Conservation (phyloP, 2,113 vertebrate genomes). For the Blennius ocellaris region DNA sequence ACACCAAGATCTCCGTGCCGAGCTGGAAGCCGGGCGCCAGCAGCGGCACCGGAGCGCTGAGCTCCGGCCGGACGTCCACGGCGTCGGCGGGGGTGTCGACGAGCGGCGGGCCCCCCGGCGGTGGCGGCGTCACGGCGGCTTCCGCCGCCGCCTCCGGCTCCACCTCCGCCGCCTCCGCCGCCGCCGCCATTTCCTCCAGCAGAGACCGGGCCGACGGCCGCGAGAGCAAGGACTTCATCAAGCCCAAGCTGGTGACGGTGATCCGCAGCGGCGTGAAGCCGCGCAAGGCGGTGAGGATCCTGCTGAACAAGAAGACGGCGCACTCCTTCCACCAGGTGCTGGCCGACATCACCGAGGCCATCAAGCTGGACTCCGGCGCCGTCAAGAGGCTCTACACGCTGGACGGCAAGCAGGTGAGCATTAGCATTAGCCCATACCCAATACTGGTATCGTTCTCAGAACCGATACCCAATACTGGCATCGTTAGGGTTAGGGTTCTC, state of each 20-base stretch:
- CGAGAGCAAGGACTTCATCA: slow-evolving; percentile 78
- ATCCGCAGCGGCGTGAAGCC: slow-evolving; percentile 79
- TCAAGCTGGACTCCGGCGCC: slow-evolving; percentile 76
- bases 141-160: no score
- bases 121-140: no score
- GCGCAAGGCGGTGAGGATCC: slow-evolving; percentile 74
- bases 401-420: slow-evolving; percentile 78
- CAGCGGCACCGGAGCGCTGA: background rate
- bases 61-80: slow-evolving; percentile 3
- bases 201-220: slow-evolving; percentile 48
- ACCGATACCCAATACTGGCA: no score
- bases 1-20: slow-evolving; percentile 72
- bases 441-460: no score
- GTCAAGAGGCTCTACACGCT: slow-evolving; percentile 77
- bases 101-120: background rate
- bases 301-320: slow-evolving; percentile 79
- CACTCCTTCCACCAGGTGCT: slow-evolving; percentile 75
- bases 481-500: no score
- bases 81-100: slow-evolving; percentile 44
- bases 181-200: background rate
- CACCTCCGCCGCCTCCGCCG: background rate
- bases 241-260: slow-evolving; percentile 80
- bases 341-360: slow-evolving; percentile 77
- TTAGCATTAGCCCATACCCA: no score
- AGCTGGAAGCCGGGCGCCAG: slow-evolving; percentile 76